Evolutionary conservation across 2,888 invertebrate genomes (phyloP).

Genomic region (Caenorhabditis auriculariae): DNA sequence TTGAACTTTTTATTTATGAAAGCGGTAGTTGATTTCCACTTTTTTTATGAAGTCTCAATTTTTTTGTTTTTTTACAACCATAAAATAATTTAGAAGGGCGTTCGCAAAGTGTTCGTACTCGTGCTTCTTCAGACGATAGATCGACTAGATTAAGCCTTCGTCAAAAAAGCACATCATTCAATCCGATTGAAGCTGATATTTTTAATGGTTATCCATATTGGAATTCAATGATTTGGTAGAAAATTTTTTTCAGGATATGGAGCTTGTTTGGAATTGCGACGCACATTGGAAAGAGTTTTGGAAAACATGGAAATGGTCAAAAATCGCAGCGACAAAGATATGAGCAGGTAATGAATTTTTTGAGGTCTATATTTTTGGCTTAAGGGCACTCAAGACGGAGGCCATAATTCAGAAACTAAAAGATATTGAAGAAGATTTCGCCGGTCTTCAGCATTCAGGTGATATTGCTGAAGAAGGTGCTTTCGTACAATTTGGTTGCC

Average conservation of each 20-base stretch:
- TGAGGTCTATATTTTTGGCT: too few species aligned
- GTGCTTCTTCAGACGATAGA: too few species aligned
- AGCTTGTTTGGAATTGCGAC: constrained; percentile 33
- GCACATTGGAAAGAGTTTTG: constrained; percentile 34
- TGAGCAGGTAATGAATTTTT: neutral
- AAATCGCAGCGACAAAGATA: constrained; percentile 44
- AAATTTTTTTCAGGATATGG: constrained; percentile 25
- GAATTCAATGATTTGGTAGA: neutral
- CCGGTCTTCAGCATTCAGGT: constrained; percentile 10
- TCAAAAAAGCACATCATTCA: too few species aligned
- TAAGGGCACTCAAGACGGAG: constrained; percentile 30
- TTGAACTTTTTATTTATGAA: too few species aligned
- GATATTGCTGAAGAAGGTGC: constrained; percentile 19
- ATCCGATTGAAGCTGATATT: constrained; percentile 26
- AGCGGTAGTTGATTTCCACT: too few species aligned
- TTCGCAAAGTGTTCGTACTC: too few species aligned
- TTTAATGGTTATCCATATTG: constrained; percentile 3
- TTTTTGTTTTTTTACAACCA: too few species aligned
- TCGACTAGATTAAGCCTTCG: too few species aligned
- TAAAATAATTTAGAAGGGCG: too few species aligned
- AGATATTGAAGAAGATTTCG: constrained; percentile 16
- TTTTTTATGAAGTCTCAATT: too few species aligned
- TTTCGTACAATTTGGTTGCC: too few species aligned
- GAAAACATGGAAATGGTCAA: constrained; percentile 40
- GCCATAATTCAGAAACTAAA: constrained; percentile 17